Evolutionary conservation across 2,113 vertebrate species (phyloP).

Genomic region (Bostrychus sinensis): DNA sequence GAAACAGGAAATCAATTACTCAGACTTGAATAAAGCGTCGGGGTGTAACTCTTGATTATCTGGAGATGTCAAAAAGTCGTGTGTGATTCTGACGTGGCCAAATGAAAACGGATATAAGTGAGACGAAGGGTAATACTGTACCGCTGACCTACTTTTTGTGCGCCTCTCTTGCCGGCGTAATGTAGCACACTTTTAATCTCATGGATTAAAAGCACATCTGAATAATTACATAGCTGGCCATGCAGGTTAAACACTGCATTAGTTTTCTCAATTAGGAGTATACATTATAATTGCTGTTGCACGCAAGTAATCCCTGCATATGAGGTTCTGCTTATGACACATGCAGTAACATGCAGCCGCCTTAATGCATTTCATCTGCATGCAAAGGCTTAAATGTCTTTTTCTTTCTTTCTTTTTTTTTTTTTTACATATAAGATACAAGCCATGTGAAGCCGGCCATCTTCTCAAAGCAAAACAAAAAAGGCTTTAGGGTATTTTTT

Average conservation of each 20-base stretch:
- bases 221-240: conserved; percentile 41
- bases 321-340: conserved; percentile 23
- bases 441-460: background rate
- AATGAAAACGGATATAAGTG: conserved; percentile 31
- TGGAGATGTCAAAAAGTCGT: conserved; percentile 50
- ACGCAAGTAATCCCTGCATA: background rate
- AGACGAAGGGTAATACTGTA: conserved; percentile 22
- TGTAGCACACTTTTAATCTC: conserved; percentile 29
- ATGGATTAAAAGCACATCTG: conserved; percentile 54
- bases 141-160: conserved; percentile 39
- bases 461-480: conserved; percentile 4
- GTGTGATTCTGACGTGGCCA: conserved; percentile 3
- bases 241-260: conserved; percentile 40
- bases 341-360: conserved; percentile 2
- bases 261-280: conserved; percentile 31
- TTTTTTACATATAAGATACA: background rate
- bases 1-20: conserved; percentile 37
- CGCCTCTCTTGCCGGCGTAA: background rate
- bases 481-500: too few relatives aligned
- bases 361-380: conserved; percentile 7
- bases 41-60: conserved; percentile 37
- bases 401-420: background rate
- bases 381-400: conserved; percentile 24
- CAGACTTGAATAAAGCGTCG: conserved; percentile 18
- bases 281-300: background rate